Percentiles rank a stretch among this genome's conserved stretches.
These are phyloP conservation scores for Ophonus ardosiacus DNA, from an alignment of 2,888 invertebrate species.

Conservation along the genomic window DNA sequence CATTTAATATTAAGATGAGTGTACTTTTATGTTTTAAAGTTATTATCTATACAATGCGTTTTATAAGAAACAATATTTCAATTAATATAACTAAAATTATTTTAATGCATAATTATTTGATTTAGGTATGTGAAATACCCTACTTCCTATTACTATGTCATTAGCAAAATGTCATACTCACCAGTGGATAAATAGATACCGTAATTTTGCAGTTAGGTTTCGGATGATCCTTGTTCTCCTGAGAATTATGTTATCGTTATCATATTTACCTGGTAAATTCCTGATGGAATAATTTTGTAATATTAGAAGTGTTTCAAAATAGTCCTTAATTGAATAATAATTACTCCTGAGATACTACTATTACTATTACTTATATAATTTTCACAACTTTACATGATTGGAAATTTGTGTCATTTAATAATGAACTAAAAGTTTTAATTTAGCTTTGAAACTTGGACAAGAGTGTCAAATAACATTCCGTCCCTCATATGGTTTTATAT, in stretches of 20 bases:
- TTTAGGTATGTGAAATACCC: no score
- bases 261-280: conserved; percentile 24
- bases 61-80: no score
- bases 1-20: no score
- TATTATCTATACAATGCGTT: no score
- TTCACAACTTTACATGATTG: background rate
- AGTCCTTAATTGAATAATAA: conserved; percentile 18
- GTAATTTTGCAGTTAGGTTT: no score
- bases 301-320: background rate
- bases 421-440: background rate
- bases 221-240: conserved; percentile 4
- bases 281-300: background rate
- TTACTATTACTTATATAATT: background rate
- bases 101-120: no score
- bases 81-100: no score
- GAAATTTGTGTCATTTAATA: background rate
- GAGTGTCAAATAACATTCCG: background rate
- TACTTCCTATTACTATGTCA: no score
- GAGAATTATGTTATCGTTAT: background rate
- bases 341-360: background rate
- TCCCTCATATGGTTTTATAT: background rate
- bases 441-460: background rate
- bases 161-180: no score
- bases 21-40: no score
- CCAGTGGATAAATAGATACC: no score